Evolutionary conservation across 1,140 invertebrate species (phyloP).

Genomic region (Papilio polytes): DNA sequence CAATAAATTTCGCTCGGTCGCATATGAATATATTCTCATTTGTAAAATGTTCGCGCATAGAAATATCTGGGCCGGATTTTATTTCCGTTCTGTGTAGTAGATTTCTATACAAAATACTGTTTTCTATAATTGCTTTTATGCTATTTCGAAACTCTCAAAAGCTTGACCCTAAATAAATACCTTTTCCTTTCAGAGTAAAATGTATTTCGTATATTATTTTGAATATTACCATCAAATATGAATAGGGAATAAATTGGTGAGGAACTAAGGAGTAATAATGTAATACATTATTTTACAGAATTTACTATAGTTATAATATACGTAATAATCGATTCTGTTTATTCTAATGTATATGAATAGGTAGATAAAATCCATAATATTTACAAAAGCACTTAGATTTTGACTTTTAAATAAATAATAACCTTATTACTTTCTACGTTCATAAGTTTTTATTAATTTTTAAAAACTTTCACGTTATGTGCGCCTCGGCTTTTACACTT

Average conservation of each 20-base stretch:
- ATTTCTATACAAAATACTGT: conserved; percentile 18
- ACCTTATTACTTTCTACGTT: neutral
- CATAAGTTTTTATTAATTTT: neutral
- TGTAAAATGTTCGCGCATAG: conserved; percentile 26
- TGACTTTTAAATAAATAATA: too few species aligned
- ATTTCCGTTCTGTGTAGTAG: neutral
- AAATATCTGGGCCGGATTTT: conserved; percentile 31
- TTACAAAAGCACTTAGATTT: too few species aligned
- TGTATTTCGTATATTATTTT: neutral
- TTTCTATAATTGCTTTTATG: conserved; percentile 5
- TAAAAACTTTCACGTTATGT: neutral
- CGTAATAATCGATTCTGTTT: too few species aligned
- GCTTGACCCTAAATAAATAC: neutral
- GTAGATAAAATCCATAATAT: too few species aligned
- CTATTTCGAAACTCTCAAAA: neutral
- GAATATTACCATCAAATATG: neutral
- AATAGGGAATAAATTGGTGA: too few species aligned
- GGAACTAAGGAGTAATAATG: too few species aligned
- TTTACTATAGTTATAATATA: too few species aligned
- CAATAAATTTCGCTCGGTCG: conserved; percentile 27
- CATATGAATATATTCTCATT: conserved; percentile 36
- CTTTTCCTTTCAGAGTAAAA: conserved; percentile 7
- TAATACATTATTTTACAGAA: too few species aligned
- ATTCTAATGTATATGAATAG: too few species aligned
- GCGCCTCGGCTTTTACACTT: neutral